These are phyloP conservation scores for Forbesichthys agassizii DNA, from an alignment of 2,113 vertebrate genomes.

Conservation along the genomic window DNA sequence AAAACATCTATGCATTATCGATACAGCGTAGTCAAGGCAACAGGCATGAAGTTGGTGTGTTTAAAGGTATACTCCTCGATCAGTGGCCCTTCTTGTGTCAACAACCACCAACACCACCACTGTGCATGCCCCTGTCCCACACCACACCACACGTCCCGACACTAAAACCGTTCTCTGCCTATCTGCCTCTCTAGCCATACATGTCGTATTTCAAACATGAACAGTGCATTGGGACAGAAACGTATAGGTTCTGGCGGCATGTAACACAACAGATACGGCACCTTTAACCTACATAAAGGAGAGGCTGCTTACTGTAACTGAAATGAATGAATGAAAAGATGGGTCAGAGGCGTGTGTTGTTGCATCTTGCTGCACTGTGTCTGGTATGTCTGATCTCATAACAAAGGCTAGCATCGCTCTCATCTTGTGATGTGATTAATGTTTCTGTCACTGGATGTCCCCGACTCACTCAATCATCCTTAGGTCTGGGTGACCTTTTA, in stretches of 20 bases:
- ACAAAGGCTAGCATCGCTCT: conserved; percentile 34
- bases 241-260: background rate
- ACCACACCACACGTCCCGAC: too few relatives aligned
- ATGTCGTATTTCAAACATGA: too few relatives aligned
- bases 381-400: conserved; percentile 19
- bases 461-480: conserved; percentile 50
- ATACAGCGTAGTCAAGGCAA: too few relatives aligned
- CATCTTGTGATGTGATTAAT: conserved; percentile 48
- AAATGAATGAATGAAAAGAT: too few relatives aligned
- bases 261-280: too few relatives aligned
- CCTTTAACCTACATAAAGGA: background rate
- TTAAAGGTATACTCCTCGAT: background rate
- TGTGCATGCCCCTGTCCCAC: too few relatives aligned
- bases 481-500: conserved; percentile 32
- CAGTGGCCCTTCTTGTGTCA: too few relatives aligned
- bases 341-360: too few relatives aligned
- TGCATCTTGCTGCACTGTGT: background rate
- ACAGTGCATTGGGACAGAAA: background rate
- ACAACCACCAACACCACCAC: too few relatives aligned
- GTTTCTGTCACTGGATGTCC: conserved; percentile 39
- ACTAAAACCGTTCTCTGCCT: too few relatives aligned
- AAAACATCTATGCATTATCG: conserved; percentile 8
- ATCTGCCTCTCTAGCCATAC: too few relatives aligned
- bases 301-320: too few relatives aligned
- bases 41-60: background rate